These are phyloP conservation scores for Selene dorsalis DNA, from an alignment of 2,797 vertebrate genomes.

Conservation along the genomic window DNA sequence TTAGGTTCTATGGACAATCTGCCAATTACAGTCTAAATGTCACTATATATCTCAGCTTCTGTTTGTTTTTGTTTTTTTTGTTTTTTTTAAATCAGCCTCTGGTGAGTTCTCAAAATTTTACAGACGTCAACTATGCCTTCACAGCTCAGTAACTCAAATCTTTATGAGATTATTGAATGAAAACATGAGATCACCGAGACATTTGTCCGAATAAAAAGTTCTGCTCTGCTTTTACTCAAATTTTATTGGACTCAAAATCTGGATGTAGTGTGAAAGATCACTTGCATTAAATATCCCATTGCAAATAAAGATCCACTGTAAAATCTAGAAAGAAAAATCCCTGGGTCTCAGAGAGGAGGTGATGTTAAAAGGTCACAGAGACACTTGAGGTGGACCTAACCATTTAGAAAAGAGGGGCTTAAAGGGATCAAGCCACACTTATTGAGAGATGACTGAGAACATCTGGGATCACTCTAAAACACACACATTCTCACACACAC, in stretches of 20 bases:
- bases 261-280: conserved; percentile 56
- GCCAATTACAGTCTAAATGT: not conserved
- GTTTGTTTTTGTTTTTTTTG: not conserved
- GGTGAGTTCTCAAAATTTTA: conserved; percentile 6
- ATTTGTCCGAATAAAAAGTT: conserved; percentile 46
- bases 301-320: conserved; percentile 61
- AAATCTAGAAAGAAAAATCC: conserved; percentile 36
- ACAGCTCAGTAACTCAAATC: conserved; percentile 3
- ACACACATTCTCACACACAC: conserved; percentile 59
- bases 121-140: not conserved
- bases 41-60: not conserved
- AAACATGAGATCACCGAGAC: conserved; percentile 3
- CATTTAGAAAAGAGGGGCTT: conserved; percentile 78
- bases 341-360: conserved; percentile 49
- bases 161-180: conserved; percentile 19
- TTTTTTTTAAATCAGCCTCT: not conserved
- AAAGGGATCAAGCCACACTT: conserved; percentile 82
- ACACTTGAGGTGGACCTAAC: conserved; percentile 76
- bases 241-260: conserved; percentile 57
- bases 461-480: conserved; percentile 83
- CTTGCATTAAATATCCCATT: conserved; percentile 62
- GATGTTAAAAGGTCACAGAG: conserved; percentile 78
- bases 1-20: no score
- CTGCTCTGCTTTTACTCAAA: conserved; percentile 45
- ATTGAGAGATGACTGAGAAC: conserved; percentile 84